Percentiles rank a stretch among this genome's conserved stretches.
Evolutionary conservation across 2,888 invertebrate genomes (phyloP).

Genomic region (Neoascia interrupta): DNA sequence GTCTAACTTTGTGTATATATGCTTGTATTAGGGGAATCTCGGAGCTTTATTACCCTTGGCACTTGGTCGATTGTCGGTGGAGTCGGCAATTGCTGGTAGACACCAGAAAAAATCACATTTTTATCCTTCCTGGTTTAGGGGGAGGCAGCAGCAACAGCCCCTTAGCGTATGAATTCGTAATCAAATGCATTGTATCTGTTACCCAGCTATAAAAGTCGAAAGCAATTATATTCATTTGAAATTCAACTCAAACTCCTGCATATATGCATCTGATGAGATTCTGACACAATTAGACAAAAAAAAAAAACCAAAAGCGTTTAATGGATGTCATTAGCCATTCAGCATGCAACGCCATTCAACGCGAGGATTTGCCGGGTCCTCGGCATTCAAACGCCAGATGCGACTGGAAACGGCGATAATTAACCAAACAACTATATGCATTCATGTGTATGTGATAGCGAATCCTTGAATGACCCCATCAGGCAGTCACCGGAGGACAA

Average conservation of each 20-base stretch:
- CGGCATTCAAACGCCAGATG: constrained; percentile 22
- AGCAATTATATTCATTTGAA: constrained; percentile 66
- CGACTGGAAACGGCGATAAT: constrained; percentile 32
- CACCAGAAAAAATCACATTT: constrained; percentile 9
- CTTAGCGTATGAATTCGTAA: constrained; percentile 55
- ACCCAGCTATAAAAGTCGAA: constrained; percentile 52
- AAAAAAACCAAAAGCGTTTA: constrained; percentile 57
- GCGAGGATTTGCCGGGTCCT: background rate
- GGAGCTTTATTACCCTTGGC: constrained; percentile 57
- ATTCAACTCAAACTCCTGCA: constrained; percentile 39
- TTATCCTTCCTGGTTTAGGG: background rate
- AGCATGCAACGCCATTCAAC: constrained; percentile 15
- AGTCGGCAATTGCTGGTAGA: background rate
- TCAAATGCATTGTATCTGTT: constrained; percentile 65
- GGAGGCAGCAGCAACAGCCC: background rate
- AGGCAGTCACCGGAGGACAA: background rate
- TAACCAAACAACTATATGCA: constrained; percentile 39
- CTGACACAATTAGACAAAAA: constrained; percentile 49
- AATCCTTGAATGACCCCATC: constrained; percentile 46
- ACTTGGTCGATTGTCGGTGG: constrained; percentile 43
- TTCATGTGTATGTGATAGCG: background rate
- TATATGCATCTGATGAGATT: constrained; percentile 15
- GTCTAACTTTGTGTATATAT: constrained; percentile 1
- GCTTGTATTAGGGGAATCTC: constrained; percentile 56
- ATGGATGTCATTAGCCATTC: constrained; percentile 64